Base-by-base conservation (phyloP, 2,888 invertebrate genomes). In the Acrobasis suavella region DNA sequence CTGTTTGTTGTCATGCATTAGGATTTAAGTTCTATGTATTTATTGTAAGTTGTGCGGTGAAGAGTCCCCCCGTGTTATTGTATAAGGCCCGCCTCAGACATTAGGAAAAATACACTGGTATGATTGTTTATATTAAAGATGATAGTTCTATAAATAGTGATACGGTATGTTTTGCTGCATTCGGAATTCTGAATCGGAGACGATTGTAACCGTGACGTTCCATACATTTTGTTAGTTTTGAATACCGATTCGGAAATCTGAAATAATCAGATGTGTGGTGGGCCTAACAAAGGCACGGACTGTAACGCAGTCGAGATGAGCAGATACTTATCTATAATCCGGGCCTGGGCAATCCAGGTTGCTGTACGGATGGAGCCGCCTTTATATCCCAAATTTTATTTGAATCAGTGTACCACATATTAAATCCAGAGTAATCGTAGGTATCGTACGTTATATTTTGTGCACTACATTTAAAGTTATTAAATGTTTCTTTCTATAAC, bases 381-480 rank as follows among this genome's bases (percentile, higher is more conserved):
- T 60, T 60, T 17, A 60, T 38, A 60, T 42, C 51, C 51, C 39
- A 59, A 59, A 59, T 37, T 59, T 38, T 38, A 50, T 50, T 50
- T 59, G 38, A 50, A 50, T 59, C 51, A 60, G 10, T 39, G 60
- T 60, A 60, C 51, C 22, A 52, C 50, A 52, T 60, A 51, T 39
- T 60, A 38, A 60, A 50, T 51, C 16, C 60, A 56, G 42, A 56
- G 56, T 60, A 39, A 60, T 51, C 10, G 50, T 59, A 60, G 60
- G 16, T 32, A 51, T 59, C 60, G 50, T 60, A 50, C 50, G 50
- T 50, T 59, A 60, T 51, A 60, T 60, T 60, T 51, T 60, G 60
- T 60, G 60, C 56, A 58, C 50, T 62, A 58, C 62, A 62, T 56
- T 58, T 46, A 62, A 62, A 55, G 50, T 52, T 62, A 62, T 56